Conservation (phyloP, 2,113 vertebrate species). For the Promerops cafer region DNA sequence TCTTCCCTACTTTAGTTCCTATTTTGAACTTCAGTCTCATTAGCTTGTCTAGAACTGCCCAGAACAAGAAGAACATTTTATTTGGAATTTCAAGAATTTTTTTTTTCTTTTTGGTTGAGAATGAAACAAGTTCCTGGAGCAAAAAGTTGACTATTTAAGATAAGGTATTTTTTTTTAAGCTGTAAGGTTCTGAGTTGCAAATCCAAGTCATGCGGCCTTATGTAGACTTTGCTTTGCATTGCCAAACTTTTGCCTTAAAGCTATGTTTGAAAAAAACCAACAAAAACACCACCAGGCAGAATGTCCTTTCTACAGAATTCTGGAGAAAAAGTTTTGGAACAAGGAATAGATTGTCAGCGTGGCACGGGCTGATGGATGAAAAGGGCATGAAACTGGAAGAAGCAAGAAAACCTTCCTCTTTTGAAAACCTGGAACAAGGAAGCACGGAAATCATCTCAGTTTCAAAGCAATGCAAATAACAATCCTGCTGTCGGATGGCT, state of each 20-base stretch:
- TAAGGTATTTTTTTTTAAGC: conserved; percentile 1
- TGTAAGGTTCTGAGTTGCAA: conserved; percentile 69
- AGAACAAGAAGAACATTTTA: conserved; percentile 18
- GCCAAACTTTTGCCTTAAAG: conserved; percentile 92
- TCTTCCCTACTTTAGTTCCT: conserved; percentile 24
- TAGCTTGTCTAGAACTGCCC: conserved; percentile 18
- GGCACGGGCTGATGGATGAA: background rate
- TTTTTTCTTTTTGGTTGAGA: background rate
- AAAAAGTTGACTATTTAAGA: conserved; percentile 24
- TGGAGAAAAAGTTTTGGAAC: background rate
- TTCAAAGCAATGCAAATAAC: conserved; percentile 45
- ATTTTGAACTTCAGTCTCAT: conserved; percentile 37
- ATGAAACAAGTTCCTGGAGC: background rate
- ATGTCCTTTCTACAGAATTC: conserved; percentile 36
- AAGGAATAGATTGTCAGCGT: background rate
- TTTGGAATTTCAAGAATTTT: conserved; percentile 6
- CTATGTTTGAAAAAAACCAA: conserved; percentile 63
- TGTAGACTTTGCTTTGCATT: conserved; percentile 85
- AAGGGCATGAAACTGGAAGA: background rate
- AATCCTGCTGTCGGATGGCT: background rate
- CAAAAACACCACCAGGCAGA: conserved; percentile 53
- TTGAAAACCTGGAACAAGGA: background rate
- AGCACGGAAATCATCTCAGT: background rate
- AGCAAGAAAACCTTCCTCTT: background rate
- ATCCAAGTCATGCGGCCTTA: conserved; percentile 89